A percentile compares a stretch with the other conserved stretches of the same genome.
Evolutionary conservation across 2,888 invertebrate species (phyloP).

Genomic region (Anorthoa munda): DNA sequence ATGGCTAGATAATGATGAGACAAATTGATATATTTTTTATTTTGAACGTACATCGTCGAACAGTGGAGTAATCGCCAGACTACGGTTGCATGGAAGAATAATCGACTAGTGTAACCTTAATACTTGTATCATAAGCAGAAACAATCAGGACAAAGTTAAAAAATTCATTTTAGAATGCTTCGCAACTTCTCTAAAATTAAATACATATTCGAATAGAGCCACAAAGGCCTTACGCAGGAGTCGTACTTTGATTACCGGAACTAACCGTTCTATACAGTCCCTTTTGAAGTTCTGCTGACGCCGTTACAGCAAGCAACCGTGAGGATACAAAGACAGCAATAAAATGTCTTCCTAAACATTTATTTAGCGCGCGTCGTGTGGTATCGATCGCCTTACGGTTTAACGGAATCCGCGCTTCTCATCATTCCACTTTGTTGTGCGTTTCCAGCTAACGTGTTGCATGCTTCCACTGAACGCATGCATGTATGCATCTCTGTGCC

Average conservation of each 20-base stretch:
- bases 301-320: conserved; percentile 5
- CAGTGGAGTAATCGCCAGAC: no score
- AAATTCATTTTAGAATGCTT: neutral
- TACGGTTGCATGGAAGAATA: no score
- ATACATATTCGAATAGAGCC: neutral
- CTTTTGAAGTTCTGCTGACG: conserved; percentile 32
- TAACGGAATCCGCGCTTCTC: conserved; percentile 76
- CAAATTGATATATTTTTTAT: no score
- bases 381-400: conserved; percentile 76
- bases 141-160: neutral
- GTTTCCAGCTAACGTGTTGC: conserved; percentile 67
- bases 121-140: neutral
- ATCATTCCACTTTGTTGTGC: conserved; percentile 73
- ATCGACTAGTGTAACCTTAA: no score
- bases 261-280: conserved; percentile 18
- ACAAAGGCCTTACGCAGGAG: neutral
- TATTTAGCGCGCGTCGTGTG: conserved; percentile 64
- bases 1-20: no score
- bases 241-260: conserved; percentile 9
- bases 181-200: neutral
- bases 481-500: conserved; percentile 65
- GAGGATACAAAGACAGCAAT: conserved; percentile 53
- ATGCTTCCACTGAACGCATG: conserved; percentile 65
- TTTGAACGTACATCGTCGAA: no score
- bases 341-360: conserved; percentile 61